Evolutionary conservation across 2,888 invertebrate species (phyloP).

Genomic region (Patella depressa): DNA sequence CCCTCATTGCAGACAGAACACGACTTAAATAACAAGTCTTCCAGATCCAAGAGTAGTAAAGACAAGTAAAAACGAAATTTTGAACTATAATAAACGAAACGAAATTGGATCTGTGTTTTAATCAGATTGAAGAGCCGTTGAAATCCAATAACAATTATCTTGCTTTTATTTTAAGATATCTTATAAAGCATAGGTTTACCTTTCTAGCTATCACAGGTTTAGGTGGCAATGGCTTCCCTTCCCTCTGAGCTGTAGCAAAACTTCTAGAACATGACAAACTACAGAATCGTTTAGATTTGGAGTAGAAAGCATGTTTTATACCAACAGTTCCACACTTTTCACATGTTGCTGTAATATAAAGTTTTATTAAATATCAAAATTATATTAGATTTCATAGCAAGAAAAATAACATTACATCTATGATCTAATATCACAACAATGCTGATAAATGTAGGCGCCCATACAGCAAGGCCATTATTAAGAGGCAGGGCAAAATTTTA

Average conservation of each 20-base stretch:
- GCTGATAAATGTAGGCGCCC: background rate
- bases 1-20: too few species aligned
- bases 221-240: constrained; percentile 44
- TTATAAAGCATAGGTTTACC: background rate
- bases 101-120: too few species aligned
- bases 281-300: constrained; percentile 85
- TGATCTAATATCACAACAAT: constrained; percentile 9
- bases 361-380: background rate
- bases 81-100: too few species aligned
- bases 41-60: too few species aligned
- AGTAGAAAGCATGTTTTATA: constrained; percentile 88
- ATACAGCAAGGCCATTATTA: too few species aligned
- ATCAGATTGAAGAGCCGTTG: too few species aligned
- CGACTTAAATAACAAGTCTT: too few species aligned
- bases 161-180: background rate
- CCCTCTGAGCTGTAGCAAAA: constrained; percentile 55
- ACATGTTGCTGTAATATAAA: constrained; percentile 79
- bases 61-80: too few species aligned
- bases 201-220: background rate
- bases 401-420: background rate
- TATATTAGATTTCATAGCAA: background rate
- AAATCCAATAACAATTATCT: too few species aligned
- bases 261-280: constrained; percentile 83
- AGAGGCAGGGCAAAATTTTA: too few species aligned
- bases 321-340: constrained; percentile 88